Conservation (phyloP, 2,797 vertebrate genomes). For the Protonibea diacanthus region DNA sequence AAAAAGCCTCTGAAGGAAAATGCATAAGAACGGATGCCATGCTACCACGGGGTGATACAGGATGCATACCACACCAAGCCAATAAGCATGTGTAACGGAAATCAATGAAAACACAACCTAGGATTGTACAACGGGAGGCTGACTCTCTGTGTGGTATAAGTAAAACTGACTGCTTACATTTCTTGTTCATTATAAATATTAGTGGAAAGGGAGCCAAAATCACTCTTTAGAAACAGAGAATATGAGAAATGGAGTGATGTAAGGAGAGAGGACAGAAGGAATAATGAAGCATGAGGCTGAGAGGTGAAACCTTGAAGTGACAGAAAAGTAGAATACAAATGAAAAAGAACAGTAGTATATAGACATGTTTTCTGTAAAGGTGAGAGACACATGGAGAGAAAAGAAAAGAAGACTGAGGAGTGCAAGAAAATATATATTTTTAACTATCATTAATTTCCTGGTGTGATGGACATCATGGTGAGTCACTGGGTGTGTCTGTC, state of each 20-base stretch:
- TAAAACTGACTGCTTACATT: neutral
- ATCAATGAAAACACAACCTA: slow-evolving; percentile 30
- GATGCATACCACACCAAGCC: slow-evolving; percentile 23
- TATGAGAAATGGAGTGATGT: slow-evolving; percentile 2
- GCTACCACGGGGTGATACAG: slow-evolving; percentile 20
- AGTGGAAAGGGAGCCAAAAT: neutral
- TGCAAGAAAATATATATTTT: neutral
- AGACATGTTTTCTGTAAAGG: slow-evolving; percentile 21
- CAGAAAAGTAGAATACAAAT: slow-evolving; percentile 40
- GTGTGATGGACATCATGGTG: slow-evolving; percentile 48
- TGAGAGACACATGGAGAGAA: slow-evolving; percentile 13
- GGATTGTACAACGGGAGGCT: neutral
- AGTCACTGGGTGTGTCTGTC: slow-evolving; percentile 48
- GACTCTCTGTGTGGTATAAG: neutral
- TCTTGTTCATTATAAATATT: slow-evolving; percentile 7
- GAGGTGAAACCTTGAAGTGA: slow-evolving; percentile 28
- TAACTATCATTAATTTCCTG: slow-evolving; percentile 40
- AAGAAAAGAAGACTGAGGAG: neutral
- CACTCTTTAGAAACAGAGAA: neutral
- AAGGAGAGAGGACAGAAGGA: slow-evolving; percentile 1
- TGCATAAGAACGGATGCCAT: slow-evolving; percentile 33
- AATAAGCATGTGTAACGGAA: slow-evolving; percentile 41
- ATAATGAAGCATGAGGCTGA: neutral
- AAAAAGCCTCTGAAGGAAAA: slow-evolving; percentile 50
- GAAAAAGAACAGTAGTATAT: slow-evolving; percentile 15